phyloP scores from a whole-genome alignment of 1,140 invertebrate genomes.

The Procambarus virginalis region DNA sequence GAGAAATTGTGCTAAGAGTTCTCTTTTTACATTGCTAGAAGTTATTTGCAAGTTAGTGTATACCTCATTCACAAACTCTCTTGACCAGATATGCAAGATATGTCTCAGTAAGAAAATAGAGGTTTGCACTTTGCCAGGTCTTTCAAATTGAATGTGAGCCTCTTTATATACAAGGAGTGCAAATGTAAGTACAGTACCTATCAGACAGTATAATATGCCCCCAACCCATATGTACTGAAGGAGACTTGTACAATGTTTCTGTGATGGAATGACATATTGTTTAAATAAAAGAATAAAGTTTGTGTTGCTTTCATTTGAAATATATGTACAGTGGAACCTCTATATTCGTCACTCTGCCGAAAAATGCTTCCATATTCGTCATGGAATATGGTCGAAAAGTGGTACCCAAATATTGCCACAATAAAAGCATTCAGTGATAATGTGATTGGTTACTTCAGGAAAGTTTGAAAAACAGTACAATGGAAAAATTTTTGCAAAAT shows the following conservation, averaged over 20 bases:
- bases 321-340: too few species aligned
- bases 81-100: constrained; percentile 60
- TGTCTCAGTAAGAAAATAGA: constrained; percentile 37
- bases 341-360: too few species aligned
- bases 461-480: too few species aligned
- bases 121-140: constrained; percentile 53
- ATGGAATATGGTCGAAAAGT: too few species aligned
- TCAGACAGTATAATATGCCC: constrained; percentile 40
- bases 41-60: constrained; percentile 44
- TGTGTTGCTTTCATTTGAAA: background rate
- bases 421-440: too few species aligned
- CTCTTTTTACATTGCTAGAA: constrained; percentile 19
- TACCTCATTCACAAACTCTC: constrained; percentile 56
- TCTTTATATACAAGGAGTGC: constrained; percentile 19
- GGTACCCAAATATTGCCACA: too few species aligned
- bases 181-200: constrained; percentile 37
- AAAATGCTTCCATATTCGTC: too few species aligned
- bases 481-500: too few species aligned
- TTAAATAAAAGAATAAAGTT: constrained; percentile 59
- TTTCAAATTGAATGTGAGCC: constrained; percentile 46
- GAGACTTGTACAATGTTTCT: constrained; percentile 68
- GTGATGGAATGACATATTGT: constrained; percentile 67
- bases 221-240: constrained; percentile 48
- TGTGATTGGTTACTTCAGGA: too few species aligned
- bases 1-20: constrained; percentile 42